phyloP scores from a whole-genome alignment of 2,888 invertebrate species.

The Spicauda simplicius region DNA sequence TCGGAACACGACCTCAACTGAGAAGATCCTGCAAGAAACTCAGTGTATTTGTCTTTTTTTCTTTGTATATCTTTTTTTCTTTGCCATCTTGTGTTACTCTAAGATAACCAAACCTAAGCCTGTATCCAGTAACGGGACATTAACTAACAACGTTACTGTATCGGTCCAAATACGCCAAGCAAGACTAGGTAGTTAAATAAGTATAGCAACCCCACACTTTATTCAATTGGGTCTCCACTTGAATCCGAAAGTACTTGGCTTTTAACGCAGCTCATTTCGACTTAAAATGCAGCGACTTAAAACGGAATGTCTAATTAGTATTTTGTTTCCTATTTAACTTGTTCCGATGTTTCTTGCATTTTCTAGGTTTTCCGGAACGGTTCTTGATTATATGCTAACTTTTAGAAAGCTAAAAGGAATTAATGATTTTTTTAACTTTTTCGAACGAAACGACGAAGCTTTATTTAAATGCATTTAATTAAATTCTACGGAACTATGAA shows the following conservation, averaged over 20 bases:
- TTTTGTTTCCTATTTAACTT: slow-evolving; percentile 18
- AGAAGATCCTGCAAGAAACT: too few species aligned
- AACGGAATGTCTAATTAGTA: slow-evolving; percentile 32
- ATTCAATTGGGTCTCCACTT: slow-evolving; percentile 25
- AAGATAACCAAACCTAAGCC: too few species aligned
- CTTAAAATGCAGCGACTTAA: slow-evolving; percentile 20
- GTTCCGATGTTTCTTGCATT: slow-evolving; percentile 5
- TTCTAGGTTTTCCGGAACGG: not conserved
- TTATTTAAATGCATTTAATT: too few species aligned
- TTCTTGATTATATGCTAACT: not conserved
- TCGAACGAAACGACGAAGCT: too few species aligned
- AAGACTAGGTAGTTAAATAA: not conserved
- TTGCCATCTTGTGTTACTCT: too few species aligned
- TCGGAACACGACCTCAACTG: too few species aligned
- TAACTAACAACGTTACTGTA: too few species aligned
- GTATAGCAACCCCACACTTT: slow-evolving; percentile 20
- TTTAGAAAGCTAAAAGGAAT: not conserved
- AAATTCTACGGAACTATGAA: too few species aligned
- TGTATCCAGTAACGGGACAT: too few species aligned
- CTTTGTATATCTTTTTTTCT: too few species aligned
- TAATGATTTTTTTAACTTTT: not conserved
- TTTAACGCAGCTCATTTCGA: slow-evolving; percentile 26
- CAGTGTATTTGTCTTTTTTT: too few species aligned
- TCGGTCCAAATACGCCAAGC: not conserved
- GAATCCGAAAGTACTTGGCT: slow-evolving; percentile 31